These are phyloP conservation scores for Stylophora pistillata DNA, from an alignment of 64 coral and sea anemone species.

Conservation along the genomic window DNA sequence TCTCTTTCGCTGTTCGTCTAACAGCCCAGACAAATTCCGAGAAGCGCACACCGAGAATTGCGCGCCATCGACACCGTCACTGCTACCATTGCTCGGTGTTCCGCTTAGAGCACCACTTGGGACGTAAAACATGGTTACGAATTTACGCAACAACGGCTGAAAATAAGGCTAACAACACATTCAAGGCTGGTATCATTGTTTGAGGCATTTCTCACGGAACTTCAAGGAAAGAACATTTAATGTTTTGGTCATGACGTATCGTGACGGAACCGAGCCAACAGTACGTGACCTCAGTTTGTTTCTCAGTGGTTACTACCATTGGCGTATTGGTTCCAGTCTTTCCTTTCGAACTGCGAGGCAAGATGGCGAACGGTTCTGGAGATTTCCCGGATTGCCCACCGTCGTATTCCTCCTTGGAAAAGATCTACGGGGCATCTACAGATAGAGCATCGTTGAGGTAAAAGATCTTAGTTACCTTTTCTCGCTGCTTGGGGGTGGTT, in stretches of 20 bases:
- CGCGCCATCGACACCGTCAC: conserved; percentile 35
- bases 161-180: neutral
- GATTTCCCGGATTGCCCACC: conserved; percentile 65
- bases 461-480: neutral
- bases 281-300: conserved; percentile 1
- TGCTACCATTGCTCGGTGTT: conserved; percentile 3
- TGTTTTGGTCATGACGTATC: conserved; percentile 24
- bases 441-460: conserved; percentile 54
- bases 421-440: conserved; percentile 60
- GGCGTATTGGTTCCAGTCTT: conserved; percentile 27
- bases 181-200: neutral
- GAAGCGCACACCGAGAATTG: neutral
- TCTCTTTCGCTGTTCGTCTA: conserved; percentile 82
- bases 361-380: conserved; percentile 65
- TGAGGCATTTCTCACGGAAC: neutral
- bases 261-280: neutral
- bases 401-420: conserved; percentile 57
- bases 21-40: conserved; percentile 51
- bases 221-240: neutral
- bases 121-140: conserved; percentile 60
- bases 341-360: neutral
- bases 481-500: neutral
- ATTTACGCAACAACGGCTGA: neutral
- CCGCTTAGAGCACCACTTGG: conserved; percentile 49
- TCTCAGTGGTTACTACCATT: neutral